Evolutionary conservation across 2,113 vertebrate genomes (phyloP), one percentile per base, ranked within the genome.

Genomic region (Coryphaenoides rupestris): DNA sequence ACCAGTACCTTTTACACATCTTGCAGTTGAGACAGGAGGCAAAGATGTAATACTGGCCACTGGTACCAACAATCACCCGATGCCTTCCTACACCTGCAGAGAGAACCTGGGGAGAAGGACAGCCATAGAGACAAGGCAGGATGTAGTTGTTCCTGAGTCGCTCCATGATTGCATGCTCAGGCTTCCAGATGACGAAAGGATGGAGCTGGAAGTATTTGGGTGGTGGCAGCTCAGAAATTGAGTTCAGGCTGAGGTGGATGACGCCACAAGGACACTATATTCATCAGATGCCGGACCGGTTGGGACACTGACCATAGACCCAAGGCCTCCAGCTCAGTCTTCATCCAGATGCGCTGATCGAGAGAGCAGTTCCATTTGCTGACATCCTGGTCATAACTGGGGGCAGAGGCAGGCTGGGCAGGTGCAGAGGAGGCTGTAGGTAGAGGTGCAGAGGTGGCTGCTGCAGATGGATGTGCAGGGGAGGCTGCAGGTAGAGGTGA

Each of bases 151-250:
- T 78, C 26, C 67, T 62, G 16, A 77, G 5, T 19, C 66, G 57
- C 17, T 23, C 58, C 62, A 62, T 72, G 16, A 61, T 66, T 16
- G 33, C 28, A 28, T 60, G 21, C 28, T 67, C 67, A 3, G 75
- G 71, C 50, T 77, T 74, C 71, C 67, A 74, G 2, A 77, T 60
- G 19, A 78, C 64, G 21, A 78, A 77, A 6, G 58, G 54, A 19
- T 77, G 58, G 23, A 73, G 58, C 59, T 73, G 75, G 45, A 73
- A 77, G 53, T 54, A 64, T 2, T 70, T 74, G 17, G 64, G 58
- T 12, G 67, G 63, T 19, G 28, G 58, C 1, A 74, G 75, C 4
- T 63, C 49, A 5, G 5, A n/a, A 3, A 52, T 4, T 60, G 12
- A 66, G 45, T 45, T 77, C 75, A 4, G 60, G 70, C 9, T 77